A percentile compares a stretch with the other conserved stretches of the same genome.
phyloP scores from a whole-genome alignment of 2,797 vertebrate genomes.

The Aphelocoma californica region DNA sequence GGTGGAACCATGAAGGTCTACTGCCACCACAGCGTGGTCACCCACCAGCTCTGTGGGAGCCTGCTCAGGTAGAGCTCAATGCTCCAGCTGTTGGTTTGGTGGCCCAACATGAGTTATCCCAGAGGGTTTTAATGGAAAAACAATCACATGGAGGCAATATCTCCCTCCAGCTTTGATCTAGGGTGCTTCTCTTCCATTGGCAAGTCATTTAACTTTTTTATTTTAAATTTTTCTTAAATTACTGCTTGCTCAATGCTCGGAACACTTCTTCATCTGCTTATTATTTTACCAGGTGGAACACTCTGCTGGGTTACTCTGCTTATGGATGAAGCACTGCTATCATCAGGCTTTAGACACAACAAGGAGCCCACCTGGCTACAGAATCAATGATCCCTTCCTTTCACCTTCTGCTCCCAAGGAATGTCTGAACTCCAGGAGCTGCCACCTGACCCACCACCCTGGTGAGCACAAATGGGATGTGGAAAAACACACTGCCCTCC shows the following conservation, averaged over 20 bases:
- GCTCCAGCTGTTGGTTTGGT: neutral
- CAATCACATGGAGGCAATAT: rapidly evolving
- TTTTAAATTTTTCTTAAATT: neutral
- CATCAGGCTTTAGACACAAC: neutral
- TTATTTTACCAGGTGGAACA: neutral
- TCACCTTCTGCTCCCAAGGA: neutral
- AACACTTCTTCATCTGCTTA: neutral
- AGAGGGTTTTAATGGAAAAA: neutral
- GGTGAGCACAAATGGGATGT: rapidly evolving
- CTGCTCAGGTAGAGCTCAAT: rapidly evolving
- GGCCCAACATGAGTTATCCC: neutral
- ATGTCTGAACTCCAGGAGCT: neutral
- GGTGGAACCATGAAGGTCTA: rapidly evolving
- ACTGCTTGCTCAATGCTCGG: neutral
- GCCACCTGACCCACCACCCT: neutral
- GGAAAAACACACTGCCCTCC: neutral
- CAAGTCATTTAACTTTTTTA: neutral
- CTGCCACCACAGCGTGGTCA: rapidly evolving
- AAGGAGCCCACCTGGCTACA: neutral
- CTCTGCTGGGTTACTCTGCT: neutral
- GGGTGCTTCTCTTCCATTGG: neutral
- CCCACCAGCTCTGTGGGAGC: neutral
- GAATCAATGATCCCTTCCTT: neutral
- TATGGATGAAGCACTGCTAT: neutral
- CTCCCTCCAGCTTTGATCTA: neutral